phyloP scores from a whole-genome alignment of 1,140 invertebrate genomes.

The Drosophila sechellia region DNA sequence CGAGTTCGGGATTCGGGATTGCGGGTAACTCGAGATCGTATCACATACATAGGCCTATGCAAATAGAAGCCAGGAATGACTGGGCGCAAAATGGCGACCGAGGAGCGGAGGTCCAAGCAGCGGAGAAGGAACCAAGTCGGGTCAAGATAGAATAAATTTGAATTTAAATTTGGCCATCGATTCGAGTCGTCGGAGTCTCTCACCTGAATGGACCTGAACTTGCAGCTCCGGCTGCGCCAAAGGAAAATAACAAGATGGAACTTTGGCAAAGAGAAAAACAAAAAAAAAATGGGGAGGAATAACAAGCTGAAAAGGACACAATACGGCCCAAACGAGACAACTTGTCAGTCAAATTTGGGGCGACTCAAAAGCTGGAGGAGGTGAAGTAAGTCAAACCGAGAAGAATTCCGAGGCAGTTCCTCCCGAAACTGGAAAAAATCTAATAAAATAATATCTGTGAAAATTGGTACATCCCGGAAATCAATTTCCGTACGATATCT shows the following conservation, averaged over 20 bases:
- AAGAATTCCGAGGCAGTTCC: too few relatives aligned
- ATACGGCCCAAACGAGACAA: conserved; percentile 19
- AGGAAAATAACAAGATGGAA: conserved; percentile 77
- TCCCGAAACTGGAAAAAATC: too few relatives aligned
- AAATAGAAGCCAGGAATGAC: conserved; percentile 54
- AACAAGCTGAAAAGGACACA: conserved; percentile 26
- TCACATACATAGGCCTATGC: conserved; percentile 50
- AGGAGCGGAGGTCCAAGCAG: neutral
- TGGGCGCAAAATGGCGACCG: conserved; percentile 28
- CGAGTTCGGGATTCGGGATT: conserved; percentile 21
- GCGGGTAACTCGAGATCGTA: conserved; percentile 63
- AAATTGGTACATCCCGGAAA: too few relatives aligned
- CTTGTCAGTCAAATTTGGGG: conserved; percentile 19
- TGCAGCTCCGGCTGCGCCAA: conserved; percentile 32
- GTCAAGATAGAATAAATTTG: conserved; percentile 64
- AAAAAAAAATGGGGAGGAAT: conserved; percentile 32
- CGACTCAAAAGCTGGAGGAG: neutral
- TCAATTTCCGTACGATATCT: too few relatives aligned
- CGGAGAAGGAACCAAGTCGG: conserved; percentile 11
- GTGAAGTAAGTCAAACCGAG: neutral
- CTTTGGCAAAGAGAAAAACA: conserved; percentile 43
- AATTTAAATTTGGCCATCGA: conserved; percentile 65
- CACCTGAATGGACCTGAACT: conserved; percentile 45
- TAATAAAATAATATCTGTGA: too few relatives aligned
- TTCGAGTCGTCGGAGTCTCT: conserved; percentile 33